phyloP scores from a whole-genome alignment of 1,140 invertebrate species.

The Neodiprion fabricii region DNA sequence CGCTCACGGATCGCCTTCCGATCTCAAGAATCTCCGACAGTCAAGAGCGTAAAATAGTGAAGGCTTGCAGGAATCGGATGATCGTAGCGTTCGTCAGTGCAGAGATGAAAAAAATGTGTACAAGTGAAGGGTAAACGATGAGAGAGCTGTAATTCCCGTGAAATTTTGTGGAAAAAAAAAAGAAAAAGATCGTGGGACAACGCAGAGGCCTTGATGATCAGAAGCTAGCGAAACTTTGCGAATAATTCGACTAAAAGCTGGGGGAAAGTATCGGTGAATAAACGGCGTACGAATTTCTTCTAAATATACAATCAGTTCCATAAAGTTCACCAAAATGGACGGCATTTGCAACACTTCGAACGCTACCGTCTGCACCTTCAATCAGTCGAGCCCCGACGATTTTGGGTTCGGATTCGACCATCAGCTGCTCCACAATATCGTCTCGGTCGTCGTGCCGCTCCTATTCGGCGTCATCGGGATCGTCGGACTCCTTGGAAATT shows the following conservation, averaged over 20 bases:
- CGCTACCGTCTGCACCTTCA: not conserved
- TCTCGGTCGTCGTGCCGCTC: slow-evolving; percentile 79
- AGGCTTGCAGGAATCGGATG: too few species aligned
- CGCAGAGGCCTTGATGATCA: not conserved
- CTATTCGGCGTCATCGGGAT: slow-evolving; percentile 89
- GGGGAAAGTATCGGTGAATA: not conserved
- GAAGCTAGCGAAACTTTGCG: not conserved
- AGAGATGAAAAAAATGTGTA: too few species aligned
- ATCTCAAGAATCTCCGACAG: too few species aligned
- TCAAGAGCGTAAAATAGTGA: too few species aligned
- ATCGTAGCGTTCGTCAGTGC: too few species aligned
- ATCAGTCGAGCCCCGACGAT: slow-evolving; percentile 29
- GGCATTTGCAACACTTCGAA: not conserved
- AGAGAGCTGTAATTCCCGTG: not conserved
- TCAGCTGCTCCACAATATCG: slow-evolving; percentile 65
- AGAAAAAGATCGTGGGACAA: not conserved
- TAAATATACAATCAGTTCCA: not conserved
- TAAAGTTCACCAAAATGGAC: not conserved
- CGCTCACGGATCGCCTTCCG: too few species aligned
- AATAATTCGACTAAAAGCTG: not conserved
- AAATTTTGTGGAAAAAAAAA: not conserved
- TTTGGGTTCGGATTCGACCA: slow-evolving; percentile 47
- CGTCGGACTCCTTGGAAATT: slow-evolving; percentile 88
- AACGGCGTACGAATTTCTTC: not conserved
- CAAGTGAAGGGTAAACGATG: not conserved